These are phyloP conservation scores for Leptopilina syphax DNA, from an alignment of 2,888 invertebrate genomes.

Conservation along the genomic window DNA sequence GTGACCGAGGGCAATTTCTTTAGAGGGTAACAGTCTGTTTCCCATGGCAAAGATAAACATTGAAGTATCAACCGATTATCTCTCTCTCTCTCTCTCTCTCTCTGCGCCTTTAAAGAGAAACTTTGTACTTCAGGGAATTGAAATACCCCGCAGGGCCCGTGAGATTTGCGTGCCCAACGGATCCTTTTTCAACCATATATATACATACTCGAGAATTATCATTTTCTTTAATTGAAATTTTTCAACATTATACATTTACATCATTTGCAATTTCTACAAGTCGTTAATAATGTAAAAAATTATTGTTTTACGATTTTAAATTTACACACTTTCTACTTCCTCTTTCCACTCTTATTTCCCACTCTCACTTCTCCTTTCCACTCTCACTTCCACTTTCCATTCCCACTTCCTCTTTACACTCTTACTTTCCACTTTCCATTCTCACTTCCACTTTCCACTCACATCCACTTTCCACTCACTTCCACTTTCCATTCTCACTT, in stretches of 20 bases:
- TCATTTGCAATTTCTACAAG: too few species aligned
- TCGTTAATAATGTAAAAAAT: too few species aligned
- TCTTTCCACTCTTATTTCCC: too few species aligned
- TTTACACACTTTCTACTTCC: too few species aligned
- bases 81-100: not conserved
- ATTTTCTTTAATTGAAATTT: conserved; percentile 18
- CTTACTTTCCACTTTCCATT: too few species aligned
- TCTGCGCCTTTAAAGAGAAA: conserved; percentile 11
- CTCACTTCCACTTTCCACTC: too few species aligned
- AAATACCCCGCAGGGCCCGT: not conserved
- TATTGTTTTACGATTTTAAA: too few species aligned
- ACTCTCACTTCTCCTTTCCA: too few species aligned
- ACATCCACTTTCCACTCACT: too few species aligned
- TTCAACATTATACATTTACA: not conserved
- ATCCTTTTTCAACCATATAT: not conserved
- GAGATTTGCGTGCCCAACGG: conserved; percentile 4
- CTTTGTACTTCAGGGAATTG: conserved; percentile 24
- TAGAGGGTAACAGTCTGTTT: conserved; percentile 4
- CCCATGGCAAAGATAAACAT: conserved; percentile 32
- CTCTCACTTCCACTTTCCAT: too few species aligned
- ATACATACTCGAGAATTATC: not conserved
- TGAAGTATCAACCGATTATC: conserved; percentile 37
- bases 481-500: too few species aligned
- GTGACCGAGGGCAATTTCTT: conserved; percentile 33
- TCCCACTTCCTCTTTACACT: too few species aligned